Percentiles rank a stretch among this genome's conserved stretches.
Evolutionary conservation across 2,113 vertebrate genomes (phyloP).

Genomic region (Oryctolagus cuniculus): mOryCun1.1 NC_091435.1:39510501-39511000

Average conservation of each 20-base stretch:
- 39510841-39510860: background rate
- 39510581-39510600: background rate
- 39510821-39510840: background rate
- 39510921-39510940: background rate
- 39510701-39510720: slow-evolving; percentile 12
- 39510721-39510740: background rate
- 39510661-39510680: slow-evolving; percentile 58
- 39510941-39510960: background rate
- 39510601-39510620: slow-evolving; percentile 51
- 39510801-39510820: background rate
- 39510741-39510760: background rate
- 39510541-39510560: slow-evolving; percentile 40
- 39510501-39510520: slow-evolving; percentile 32
- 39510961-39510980: background rate
- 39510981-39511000: background rate
- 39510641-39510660: slow-evolving; percentile 16
- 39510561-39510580: slow-evolving; percentile 50
- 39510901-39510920: background rate
- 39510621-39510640: slow-evolving; percentile 23
- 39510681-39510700: slow-evolving; percentile 13
- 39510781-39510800: background rate
- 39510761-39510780: background rate
- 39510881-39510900: background rate
- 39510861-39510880: background rate
- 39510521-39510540: slow-evolving; percentile 2